A percentile compares a stretch with the other conserved stretches of the same genome.
Evolutionary conservation across 2,113 vertebrate species (phyloP).

Genomic region (Donacobius atricapilla): DNA sequence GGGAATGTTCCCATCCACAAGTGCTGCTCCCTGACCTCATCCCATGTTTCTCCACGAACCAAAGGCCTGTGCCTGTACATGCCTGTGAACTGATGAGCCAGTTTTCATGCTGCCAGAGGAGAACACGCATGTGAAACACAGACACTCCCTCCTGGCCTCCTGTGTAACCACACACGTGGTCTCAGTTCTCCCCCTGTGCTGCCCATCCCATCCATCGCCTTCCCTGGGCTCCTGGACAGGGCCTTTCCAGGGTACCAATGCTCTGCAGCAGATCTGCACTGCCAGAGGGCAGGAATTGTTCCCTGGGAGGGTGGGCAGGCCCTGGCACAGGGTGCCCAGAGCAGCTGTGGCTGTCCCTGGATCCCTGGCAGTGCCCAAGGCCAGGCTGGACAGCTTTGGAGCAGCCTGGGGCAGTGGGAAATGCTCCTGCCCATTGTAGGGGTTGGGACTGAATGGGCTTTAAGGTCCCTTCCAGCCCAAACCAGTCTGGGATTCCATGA

Average conservation of each 20-base stretch:
- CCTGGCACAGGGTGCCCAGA: background rate
- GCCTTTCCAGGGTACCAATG: accelerated
- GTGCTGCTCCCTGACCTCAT: background rate
- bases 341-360: background rate
- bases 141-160: background rate
- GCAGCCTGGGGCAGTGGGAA: background rate
- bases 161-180: accelerated
- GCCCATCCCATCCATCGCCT: background rate
- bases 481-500: background rate
- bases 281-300: background rate
- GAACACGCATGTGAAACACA: accelerated
- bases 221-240: background rate
- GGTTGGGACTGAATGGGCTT: accelerated
- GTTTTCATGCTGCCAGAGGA: background rate
- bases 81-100: background rate
- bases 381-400: background rate
- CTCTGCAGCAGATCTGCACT: background rate
- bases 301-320: background rate
- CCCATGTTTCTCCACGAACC: accelerated
- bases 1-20: accelerated
- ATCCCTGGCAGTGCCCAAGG: background rate
- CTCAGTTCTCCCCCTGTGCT: accelerated
- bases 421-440: background rate
- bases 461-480: background rate
- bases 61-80: background rate